Evolutionary conservation across 2,113 vertebrate species (phyloP), one percentile per base, ranked within the genome.

Genomic region (Irena cyanogastra): DNA sequence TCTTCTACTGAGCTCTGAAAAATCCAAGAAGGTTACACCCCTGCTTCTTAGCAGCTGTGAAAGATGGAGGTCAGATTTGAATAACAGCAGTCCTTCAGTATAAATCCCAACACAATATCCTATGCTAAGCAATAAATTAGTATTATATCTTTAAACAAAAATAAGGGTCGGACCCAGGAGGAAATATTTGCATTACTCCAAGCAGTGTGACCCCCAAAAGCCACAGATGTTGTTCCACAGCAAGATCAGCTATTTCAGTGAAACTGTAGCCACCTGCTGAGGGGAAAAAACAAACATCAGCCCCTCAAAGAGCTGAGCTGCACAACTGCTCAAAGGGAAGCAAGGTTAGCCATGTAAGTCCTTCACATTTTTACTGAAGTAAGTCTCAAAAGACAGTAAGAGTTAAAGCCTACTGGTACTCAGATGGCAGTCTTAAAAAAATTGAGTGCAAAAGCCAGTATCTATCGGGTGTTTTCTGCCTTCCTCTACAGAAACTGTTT

Each of bases 241-340:
- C 93, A 95, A 93, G 86, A 90, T 82, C 44, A 14, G 80, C 86
- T 93, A 56, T 96, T 91, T 87, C 82, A 83, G 66, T 75, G 90
- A 75, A 94, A 93, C 95, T 69, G 57, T 75, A 96, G 72, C 83
- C 64, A 92, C 95, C 94, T 93, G 92, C 92, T 95, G 89, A 93
- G 95, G 90, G 69, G 93, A 83, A 83, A 93, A 94, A 95, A 93
- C 69, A 94, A 95, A 97, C 89, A 95, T 31, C 70, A 89, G 52
- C 56, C 78, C 57, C 41, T 92, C 65, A 53, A 93, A 81, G 27
- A 83, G 76, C 45, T 80, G 75, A 88, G 68, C 78, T 87, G 68
- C 60, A 68, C 45, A 92, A 81, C 44, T 56, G 56, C 79, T 91
- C 53, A 66, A 83, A 91, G 35, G 41, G 37, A 93, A 59, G 35